Percentiles rank a stretch among this genome's conserved stretches.
phyloP scores from a whole-genome alignment of 1,140 invertebrate genomes.

The Euwallacea fornicatus region DNA sequence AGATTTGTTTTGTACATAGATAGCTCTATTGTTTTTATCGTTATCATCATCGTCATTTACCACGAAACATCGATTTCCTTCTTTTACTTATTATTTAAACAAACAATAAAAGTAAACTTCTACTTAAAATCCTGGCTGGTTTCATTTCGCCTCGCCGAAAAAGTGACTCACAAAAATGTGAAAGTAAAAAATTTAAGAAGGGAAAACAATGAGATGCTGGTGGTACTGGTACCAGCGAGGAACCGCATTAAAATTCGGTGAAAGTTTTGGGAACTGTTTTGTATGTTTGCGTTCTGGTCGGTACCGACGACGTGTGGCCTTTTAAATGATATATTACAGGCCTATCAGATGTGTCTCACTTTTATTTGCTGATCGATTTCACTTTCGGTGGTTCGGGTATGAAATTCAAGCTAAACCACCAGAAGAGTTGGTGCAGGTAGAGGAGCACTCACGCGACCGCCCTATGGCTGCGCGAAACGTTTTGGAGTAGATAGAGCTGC shows the following conservation, averaged over 20 bases:
- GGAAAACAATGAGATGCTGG: constrained; percentile 19
- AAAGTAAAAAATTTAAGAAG: constrained; percentile 15
- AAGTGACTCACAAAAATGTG: constrained; percentile 30
- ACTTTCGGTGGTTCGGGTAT: constrained; percentile 15
- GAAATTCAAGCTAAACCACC: too few relatives aligned
- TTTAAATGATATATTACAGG: constrained; percentile 13
- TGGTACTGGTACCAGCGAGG: constrained; percentile 3
- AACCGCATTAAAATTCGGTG: constrained; percentile 30
- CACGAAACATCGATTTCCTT: too few relatives aligned
- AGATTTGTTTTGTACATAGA: constrained; percentile 43
- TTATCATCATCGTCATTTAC: constrained; percentile 36
- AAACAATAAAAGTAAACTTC: constrained; percentile 9
- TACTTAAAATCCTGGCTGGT: not conserved
- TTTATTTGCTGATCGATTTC: constrained; percentile 24
- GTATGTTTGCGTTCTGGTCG: not conserved
- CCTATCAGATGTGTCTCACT: constrained; percentile 12
- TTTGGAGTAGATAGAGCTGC: too few relatives aligned
- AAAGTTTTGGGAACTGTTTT: constrained; percentile 12
- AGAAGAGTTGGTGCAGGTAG: too few relatives aligned
- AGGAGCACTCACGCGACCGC: too few relatives aligned
- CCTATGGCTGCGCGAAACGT: too few relatives aligned
- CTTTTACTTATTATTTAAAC: too few relatives aligned
- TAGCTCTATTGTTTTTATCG: constrained; percentile 44
- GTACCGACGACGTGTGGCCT: not conserved
- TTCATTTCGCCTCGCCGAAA: constrained; percentile 8